These are phyloP conservation scores for Bombus ignitus DNA, from an alignment of 1,140 invertebrate genomes.

Conservation along the genomic window DNA sequence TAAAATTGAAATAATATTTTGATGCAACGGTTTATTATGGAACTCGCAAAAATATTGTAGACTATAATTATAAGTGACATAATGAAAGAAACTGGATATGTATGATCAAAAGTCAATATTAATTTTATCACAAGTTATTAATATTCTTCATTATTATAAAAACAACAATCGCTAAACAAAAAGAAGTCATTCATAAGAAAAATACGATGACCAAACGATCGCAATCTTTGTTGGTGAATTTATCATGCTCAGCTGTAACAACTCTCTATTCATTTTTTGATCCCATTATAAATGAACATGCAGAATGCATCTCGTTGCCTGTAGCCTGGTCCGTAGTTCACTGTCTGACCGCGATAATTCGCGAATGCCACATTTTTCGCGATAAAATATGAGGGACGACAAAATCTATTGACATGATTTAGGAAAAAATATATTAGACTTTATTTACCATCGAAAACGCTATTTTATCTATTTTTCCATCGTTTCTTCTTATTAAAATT, in stretches of 20 bases:
- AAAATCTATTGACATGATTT: conserved; percentile 4
- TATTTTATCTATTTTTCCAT: background rate
- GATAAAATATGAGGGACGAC: conserved; percentile 48
- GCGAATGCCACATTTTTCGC: conserved; percentile 28
- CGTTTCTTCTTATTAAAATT: background rate
- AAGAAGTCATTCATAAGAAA: background rate
- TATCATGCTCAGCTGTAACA: background rate
- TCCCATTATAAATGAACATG: conserved; percentile 5
- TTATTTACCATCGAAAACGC: background rate
- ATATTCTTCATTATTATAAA: too few relatives aligned
- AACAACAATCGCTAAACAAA: too few relatives aligned
- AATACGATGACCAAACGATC: background rate
- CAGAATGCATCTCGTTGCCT: conserved; percentile 5
- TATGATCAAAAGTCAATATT: too few relatives aligned
- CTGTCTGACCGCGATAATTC: conserved; percentile 60
- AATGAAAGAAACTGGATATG: too few relatives aligned
- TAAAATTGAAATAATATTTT: background rate
- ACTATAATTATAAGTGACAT: too few relatives aligned
- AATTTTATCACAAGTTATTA: too few relatives aligned
- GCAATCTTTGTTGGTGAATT: background rate
- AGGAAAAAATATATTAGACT: background rate
- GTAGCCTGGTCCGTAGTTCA: conserved; percentile 60
- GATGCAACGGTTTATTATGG: background rate
- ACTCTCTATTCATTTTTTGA: background rate
- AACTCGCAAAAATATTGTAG: background rate